Evolutionary conservation across 2,797 vertebrate species (phyloP).

Genomic region (Argentina silus): DNA sequence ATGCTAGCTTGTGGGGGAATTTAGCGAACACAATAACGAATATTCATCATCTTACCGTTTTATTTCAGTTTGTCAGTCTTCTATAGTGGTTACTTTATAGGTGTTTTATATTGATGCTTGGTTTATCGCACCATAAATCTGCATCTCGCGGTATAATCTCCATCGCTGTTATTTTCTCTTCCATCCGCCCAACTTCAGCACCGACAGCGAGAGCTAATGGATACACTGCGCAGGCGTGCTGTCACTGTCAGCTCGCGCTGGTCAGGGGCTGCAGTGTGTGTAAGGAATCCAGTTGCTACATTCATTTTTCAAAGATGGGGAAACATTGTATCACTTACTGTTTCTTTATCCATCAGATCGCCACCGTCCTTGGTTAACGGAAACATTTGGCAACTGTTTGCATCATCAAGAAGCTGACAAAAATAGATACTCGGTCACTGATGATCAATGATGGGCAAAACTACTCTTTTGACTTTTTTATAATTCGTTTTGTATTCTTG

Average conservation of each 20-base stretch:
- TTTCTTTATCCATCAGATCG: not conserved
- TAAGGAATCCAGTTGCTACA: not conserved
- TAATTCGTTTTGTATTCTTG: too few species aligned
- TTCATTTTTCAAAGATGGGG: constrained; percentile 13
- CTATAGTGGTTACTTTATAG: constrained; percentile 52
- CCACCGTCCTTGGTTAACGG: not conserved
- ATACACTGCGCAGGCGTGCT: constrained; percentile 84
- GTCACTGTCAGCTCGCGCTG: constrained; percentile 45
- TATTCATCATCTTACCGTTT: constrained; percentile 75
- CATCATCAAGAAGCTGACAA: too few species aligned
- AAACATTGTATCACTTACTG: not conserved
- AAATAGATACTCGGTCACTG: too few species aligned
- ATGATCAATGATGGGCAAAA: too few species aligned
- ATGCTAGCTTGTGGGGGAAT: constrained; percentile 58
- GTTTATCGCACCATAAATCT: constrained; percentile 62
- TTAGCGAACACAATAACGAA: constrained; percentile 53
- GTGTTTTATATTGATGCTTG: constrained; percentile 52
- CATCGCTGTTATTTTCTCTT: constrained; percentile 83
- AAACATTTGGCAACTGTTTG: not conserved
- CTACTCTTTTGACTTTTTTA: too few species aligned
- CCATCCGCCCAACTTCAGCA: constrained; percentile 99
- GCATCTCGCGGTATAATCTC: constrained; percentile 77
- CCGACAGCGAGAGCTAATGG: constrained; percentile 90
- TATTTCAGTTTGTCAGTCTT: constrained; percentile 68
- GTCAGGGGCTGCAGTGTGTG: constrained; percentile 70